Base-by-base conservation (phyloP, 2,888 invertebrate species). In the Ennomos erosarius region DNA sequence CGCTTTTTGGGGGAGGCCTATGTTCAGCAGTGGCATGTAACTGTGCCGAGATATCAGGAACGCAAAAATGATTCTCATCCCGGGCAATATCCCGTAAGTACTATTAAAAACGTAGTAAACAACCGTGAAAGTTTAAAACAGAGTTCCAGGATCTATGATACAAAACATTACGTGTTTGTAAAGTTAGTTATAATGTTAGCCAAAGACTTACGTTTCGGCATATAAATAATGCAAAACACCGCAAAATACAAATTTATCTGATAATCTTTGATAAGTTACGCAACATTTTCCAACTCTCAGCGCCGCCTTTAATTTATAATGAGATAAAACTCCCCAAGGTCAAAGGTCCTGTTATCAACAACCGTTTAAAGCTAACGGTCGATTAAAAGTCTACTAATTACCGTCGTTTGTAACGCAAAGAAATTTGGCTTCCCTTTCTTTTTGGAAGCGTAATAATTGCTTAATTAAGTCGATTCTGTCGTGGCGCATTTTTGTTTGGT, bases 381-480 rank as follows among this genome's bases (percentile, higher is more conserved):
- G 65, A 60, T 62, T 65, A 68, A 59, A 67, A 68, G 60, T 69
- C 63, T 40, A 54, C 65, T 71, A 69, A 71, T 71, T 71, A 71
- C 64, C 48, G 50, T 62, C 64, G 56, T 67, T 68, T 62, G 64
- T 65, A 58, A 58, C 57, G 51, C 55, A 45, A 50, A 59, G 56
- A 52, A 52, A 51, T 42, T 59, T 38, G 51, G 36, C 50, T 52
- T 51, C 40, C 35, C 50, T 53, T 48, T 43, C 46, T 34, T 47
- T 58, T 60, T 53, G 59, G 59, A 63, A 48, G 63, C 57, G 60
- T 62, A 66, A 6, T 26, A 67, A 64, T 67, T 64, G 64, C 59
- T 67, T 64, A 64, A 66, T 67, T 64, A 67, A 64, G 56, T 61
- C 54, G 36, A 63, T 67, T 67, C 52, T 62, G 49, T 53, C 49